Base-by-base conservation (phyloP, 2,888 invertebrate genomes). In the Heliothis peltigera region DNA sequence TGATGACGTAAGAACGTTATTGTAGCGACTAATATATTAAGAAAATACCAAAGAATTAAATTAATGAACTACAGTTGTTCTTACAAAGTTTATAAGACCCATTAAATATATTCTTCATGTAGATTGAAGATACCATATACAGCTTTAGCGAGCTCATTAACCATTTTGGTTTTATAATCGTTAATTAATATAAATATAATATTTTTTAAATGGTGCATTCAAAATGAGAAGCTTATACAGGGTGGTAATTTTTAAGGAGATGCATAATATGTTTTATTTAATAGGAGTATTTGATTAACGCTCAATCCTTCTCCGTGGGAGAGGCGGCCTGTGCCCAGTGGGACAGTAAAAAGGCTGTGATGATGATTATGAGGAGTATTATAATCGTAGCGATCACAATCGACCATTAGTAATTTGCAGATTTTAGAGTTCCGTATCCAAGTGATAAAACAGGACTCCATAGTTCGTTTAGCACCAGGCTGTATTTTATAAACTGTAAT, bases 181-280 rank as follows among this genome's bases (percentile, higher is more conserved):
- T 56, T 49, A 62, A 71, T 75, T 75, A 53, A 75, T 75, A 61
- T 56, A 25, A 46, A 56, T 56, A 53, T 56, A 15, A 75, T 46
- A 28, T 47, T 46, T 55, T 39, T 75, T 18, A 18, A 73, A 56
- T 39, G 46, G 12, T n/a, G 25, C 0, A 2, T 17, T 42, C 28
- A 0, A 43, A 48, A 69, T 42, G 1, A 18, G 22, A 19, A n/a
- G 2, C 1, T 2, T 18, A 8, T 55, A 70, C 43, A 74, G 69
- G 12, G 0, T 60, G 59, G 46, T 59, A 1, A 4, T 15, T 35
- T 51, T 1, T 44, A n/a, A 12, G 6, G 12, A 17, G 1, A 3
- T 2, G 6, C 3, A 17, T 3, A 48, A 4, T 28, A n/a, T 10
- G 22, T 10, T 60, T 39, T 53, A 10, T 18, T 2, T 22, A 57